These are phyloP conservation scores for Chamaea fasciata DNA, from an alignment of 2,113 vertebrate genomes.

Conservation along the genomic window DNA sequence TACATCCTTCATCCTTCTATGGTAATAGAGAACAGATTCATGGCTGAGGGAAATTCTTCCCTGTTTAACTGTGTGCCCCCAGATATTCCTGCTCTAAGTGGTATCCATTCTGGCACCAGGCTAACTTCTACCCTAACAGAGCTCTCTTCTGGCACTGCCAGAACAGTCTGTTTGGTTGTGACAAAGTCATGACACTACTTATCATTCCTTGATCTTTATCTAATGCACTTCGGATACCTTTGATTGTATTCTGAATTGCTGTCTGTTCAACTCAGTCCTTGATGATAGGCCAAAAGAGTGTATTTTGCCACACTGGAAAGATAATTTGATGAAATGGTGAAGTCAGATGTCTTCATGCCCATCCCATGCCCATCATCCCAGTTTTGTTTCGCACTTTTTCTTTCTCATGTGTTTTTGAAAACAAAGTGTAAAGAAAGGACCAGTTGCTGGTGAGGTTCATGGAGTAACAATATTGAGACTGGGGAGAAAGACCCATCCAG, in stretches of 20 bases:
- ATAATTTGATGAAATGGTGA: neutral
- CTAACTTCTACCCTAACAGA: neutral
- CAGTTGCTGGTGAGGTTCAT: neutral
- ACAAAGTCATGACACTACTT: neutral
- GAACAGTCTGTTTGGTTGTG: neutral
- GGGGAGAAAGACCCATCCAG: neutral
- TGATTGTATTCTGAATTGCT: neutral
- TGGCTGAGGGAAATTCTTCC: neutral
- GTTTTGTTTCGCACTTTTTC: neutral
- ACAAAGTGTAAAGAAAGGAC: neutral
- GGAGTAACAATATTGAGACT: neutral
- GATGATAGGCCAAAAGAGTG: neutral
- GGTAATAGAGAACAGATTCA: neutral
- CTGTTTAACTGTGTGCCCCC: neutral
- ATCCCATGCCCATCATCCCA: rapidly evolving
- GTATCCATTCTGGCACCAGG: neutral
- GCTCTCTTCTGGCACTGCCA: neutral
- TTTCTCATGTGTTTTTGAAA: neutral
- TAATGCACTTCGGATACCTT: neutral
- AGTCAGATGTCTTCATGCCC: neutral
- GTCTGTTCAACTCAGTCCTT: neutral
- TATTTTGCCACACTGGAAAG: neutral
- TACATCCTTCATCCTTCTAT: neutral
- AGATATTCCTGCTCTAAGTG: neutral
- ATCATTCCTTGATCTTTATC: neutral